Percentiles rank a stretch among this genome's conserved stretches.
Conservation (phyloP, 2,888 invertebrate genomes). For the Lithosia quadra region DNA sequence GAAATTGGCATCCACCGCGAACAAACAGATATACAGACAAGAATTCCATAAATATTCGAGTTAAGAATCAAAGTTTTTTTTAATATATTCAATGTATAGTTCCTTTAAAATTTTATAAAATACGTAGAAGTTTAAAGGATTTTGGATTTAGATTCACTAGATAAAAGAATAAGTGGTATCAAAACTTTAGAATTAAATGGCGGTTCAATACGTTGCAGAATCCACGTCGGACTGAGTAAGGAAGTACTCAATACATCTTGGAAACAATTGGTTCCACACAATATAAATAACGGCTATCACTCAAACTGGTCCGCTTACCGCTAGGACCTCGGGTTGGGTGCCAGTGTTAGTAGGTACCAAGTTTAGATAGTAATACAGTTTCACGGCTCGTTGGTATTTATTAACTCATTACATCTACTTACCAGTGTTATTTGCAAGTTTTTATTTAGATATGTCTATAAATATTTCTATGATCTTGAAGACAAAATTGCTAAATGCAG, state of each 20-base stretch:
- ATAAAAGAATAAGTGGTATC: background rate
- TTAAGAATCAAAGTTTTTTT: too few relatives aligned
- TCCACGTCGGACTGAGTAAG: constrained; percentile 10
- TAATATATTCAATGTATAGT: too few relatives aligned
- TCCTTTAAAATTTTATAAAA: too few relatives aligned
- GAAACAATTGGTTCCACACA: constrained; percentile 66
- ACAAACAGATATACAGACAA: too few relatives aligned
- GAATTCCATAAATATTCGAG: too few relatives aligned
- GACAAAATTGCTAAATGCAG: too few relatives aligned
- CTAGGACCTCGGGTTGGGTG: constrained; percentile 44
- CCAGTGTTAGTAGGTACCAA: constrained; percentile 30
- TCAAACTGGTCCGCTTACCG: constrained; percentile 54
- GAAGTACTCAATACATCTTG: constrained; percentile 43
- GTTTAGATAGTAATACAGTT: background rate
- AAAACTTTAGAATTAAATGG: constrained; percentile 5
- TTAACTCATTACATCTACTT: too few relatives aligned
- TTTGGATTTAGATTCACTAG: too few relatives aligned
- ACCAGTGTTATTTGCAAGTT: too few relatives aligned
- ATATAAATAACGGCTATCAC: constrained; percentile 67
- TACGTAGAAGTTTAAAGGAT: background rate
- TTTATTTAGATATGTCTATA: too few relatives aligned
- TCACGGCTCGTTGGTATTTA: background rate
- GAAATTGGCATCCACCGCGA: too few relatives aligned
- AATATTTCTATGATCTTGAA: too few relatives aligned
- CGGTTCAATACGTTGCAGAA: constrained; percentile 7